Percentiles rank a stretch among this genome's conserved stretches.
Conservation (phyloP, 2,113 vertebrate species). For the Ardeotis arabs region DNA sequence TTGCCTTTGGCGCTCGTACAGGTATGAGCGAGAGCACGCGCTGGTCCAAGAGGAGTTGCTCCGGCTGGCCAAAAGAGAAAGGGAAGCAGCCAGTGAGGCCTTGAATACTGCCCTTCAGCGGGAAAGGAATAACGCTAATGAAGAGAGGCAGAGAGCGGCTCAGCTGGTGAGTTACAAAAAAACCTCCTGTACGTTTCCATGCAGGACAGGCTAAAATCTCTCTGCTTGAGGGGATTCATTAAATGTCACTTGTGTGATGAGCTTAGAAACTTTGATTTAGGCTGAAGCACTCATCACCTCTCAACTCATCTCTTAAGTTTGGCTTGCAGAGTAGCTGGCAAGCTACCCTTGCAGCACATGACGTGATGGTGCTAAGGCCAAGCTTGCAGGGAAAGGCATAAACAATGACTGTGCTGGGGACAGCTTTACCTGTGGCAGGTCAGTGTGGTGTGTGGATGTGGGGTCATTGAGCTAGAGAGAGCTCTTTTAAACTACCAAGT, state of each 20-base stretch:
- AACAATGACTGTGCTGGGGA: not conserved
- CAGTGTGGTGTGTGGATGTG: not conserved
- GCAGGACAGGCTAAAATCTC: not conserved
- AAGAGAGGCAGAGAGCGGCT: constrained; percentile 75
- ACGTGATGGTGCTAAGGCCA: not conserved
- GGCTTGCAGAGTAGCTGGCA: not conserved
- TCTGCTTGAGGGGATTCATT: not conserved
- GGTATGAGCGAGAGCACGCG: constrained; percentile 86
- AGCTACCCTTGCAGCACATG: not conserved
- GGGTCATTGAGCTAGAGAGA: not conserved
- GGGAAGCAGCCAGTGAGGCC: constrained; percentile 73
- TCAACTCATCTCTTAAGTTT: not conserved
- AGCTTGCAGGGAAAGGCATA: not conserved
- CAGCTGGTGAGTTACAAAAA: constrained; percentile 79
- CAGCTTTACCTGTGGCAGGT: not conserved
- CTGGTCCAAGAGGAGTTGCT: constrained; percentile 84
- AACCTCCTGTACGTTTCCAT: rapidly evolving
- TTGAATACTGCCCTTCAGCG: constrained; percentile 54
- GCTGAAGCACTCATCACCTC: not conserved
- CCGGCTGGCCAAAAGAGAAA: constrained; percentile 79
- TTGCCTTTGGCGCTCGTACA: not conserved
- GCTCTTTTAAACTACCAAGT: not conserved
- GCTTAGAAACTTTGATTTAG: not conserved
- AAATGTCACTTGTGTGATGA: not conserved
- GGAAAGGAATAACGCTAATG: constrained; percentile 59